Conservation (phyloP, 2,888 invertebrate species). For the Orchestes rusci region DNA sequence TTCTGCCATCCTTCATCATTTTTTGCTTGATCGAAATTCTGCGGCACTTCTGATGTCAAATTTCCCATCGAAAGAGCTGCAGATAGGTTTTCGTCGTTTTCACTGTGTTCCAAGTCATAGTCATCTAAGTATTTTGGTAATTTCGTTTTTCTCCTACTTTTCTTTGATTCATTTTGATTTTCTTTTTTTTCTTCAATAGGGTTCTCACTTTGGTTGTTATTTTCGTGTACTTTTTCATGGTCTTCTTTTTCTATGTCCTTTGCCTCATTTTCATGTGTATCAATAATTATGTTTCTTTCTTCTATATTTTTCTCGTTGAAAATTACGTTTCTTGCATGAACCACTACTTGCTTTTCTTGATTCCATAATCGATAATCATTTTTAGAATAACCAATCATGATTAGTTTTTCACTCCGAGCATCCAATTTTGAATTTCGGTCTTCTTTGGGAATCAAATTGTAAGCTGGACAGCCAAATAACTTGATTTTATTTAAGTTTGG, state of each 20-base stretch:
- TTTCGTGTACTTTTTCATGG: not conserved
- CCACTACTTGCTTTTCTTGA: slow-evolving; percentile 7
- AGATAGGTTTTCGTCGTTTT: not conserved
- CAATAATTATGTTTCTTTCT: not conserved
- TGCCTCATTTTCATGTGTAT: not conserved
- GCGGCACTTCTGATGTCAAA: not conserved
- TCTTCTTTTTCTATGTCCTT: not conserved
- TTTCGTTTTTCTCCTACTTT: not conserved
- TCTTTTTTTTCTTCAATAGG: too few species aligned
- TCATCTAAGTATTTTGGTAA: not conserved
- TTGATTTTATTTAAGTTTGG: slow-evolving; percentile 26
- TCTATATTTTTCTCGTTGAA: not conserved
- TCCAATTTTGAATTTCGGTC: not conserved
- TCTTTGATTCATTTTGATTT: not conserved
- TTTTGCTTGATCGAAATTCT: not conserved
- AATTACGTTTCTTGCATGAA: slow-evolving; percentile 5
- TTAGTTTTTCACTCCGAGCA: not conserved
- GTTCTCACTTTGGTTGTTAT: not conserved
- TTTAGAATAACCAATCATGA: slow-evolving; percentile 7
- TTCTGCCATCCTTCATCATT: too few species aligned
- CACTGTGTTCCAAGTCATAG: not conserved
- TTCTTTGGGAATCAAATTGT: slow-evolving; percentile 15
- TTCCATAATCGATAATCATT: slow-evolving; percentile 19
- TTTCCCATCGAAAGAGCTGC: not conserved
- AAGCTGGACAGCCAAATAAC: slow-evolving; percentile 31